Evolutionary conservation across 2,888 invertebrate species (phyloP), one percentile per base, ranked within the genome.

Genomic region (Busseola fusca): DNA sequence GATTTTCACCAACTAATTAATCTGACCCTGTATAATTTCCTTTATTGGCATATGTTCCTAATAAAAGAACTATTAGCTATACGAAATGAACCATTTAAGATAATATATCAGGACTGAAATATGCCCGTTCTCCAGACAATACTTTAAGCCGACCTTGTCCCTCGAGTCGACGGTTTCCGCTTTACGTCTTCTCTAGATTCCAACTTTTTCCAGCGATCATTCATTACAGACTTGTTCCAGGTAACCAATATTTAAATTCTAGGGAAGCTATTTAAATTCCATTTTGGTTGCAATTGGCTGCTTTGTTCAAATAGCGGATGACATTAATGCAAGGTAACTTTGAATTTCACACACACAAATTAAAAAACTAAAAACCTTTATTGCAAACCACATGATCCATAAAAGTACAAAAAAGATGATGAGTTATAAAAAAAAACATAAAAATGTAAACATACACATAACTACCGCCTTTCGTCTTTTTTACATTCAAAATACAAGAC

Each of bases 121-220:
- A 64, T 76, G 56, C 10, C 42, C 34, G 40, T 52, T 76, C 67
- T 64, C 56, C 48, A 70, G 56, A 62, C 60, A 80, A 67, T 68
- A 69, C 65, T 68, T 64, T 67, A 66, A 68, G 52, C 66, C 54
- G 57, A 60, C 68, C 58, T 72, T 66, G 59, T 69, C 65, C 12
- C 64, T 45, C 42, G 57, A 64, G 50, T 45, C 50, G 54, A 37
- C 21, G 30, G 45, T 45, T 66, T 65, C 64, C 67, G 56, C 68
- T 59, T 57, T 67, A 60, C 65, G 65, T 74, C 45, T n/a, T 42
- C 56, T 69, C 60, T 45, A 58, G 66, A 68, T 48, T 69, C 56
- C 34, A 65, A 72, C 30, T 58, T 72, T 66, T 72, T 81, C 64
- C 63, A 45, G 57, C 45, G 25, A 81, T 78, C 60, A 71, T 78